Evolutionary conservation across 2,888 invertebrate species (phyloP).

Genomic region (Pseudanteris insignis): DNA sequence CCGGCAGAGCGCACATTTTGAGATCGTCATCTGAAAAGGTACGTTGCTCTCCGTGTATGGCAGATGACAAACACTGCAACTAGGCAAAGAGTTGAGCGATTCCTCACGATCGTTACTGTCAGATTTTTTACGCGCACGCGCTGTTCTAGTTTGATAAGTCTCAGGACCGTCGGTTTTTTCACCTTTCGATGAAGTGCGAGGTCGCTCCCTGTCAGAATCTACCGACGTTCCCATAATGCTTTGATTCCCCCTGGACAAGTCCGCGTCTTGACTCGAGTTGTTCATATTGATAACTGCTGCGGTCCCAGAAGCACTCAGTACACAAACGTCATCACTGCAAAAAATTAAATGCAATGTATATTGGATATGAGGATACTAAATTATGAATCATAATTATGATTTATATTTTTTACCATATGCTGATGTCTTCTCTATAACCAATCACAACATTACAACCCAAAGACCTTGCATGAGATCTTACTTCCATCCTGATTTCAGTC

Average conservation of each 20-base stretch:
- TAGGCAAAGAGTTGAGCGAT: conserved; percentile 50
- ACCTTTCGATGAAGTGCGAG: conserved; percentile 44
- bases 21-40: conserved; percentile 78
- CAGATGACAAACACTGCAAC: conserved; percentile 78
- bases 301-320: conserved; percentile 92
- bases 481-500: conserved; percentile 95
- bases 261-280: conserved; percentile 64
- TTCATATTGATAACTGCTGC: conserved; percentile 83
- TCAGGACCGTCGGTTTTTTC: conserved; percentile 48
- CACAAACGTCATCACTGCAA: conserved; percentile 90
- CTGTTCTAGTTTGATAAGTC: conserved; percentile 20
- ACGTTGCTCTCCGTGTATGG: conserved; percentile 80
- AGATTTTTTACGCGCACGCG: conserved; percentile 51
- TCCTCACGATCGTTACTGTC: conserved; percentile 65
- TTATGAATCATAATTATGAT: background rate
- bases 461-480: conserved; percentile 91
- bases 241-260: conserved; percentile 52
- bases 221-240: conserved; percentile 68
- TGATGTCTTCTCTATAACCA: conserved; percentile 91
- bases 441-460: conserved; percentile 94
- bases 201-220: conserved; percentile 68
- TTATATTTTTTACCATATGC: conserved; percentile 78
- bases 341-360: background rate
- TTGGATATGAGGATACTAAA: background rate
- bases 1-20: conserved; percentile 76